Conservation (phyloP, 2,113 vertebrate genomes). For the Sterrhoptilus dennistouni region DNA sequence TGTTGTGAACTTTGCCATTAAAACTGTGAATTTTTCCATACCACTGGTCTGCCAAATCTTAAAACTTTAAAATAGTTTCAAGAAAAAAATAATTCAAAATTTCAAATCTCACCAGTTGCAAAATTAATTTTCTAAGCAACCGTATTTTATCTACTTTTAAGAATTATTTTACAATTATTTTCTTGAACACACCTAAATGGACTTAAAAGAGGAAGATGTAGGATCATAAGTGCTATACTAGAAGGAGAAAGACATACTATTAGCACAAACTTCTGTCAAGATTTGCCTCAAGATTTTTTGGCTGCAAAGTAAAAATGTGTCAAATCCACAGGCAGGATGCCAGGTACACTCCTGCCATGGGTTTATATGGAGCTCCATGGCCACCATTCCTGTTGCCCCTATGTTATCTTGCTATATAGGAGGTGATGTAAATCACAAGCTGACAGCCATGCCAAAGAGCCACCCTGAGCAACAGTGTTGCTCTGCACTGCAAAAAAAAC, state of each 20-base stretch:
- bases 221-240: background rate
- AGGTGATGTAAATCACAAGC: background rate
- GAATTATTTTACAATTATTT: background rate
- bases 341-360: rapidly evolving
- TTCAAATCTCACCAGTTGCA: background rate
- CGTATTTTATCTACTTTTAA: background rate
- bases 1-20: background rate
- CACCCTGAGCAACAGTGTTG: background rate
- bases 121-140: background rate
- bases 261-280: background rate
- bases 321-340: background rate
- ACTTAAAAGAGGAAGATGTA: background rate
- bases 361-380: background rate
- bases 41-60: background rate
- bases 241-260: background rate
- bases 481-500: background rate
- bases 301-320: background rate
- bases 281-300: background rate
- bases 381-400: background rate
- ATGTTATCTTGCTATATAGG: background rate
- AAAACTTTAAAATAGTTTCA: background rate
- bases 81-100: background rate
- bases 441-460: background rate
- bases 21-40: background rate
- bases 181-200: background rate